These are phyloP conservation scores for Corvus moneduloides DNA, from an alignment of 2,113 vertebrate species.

Conservation along the genomic window DNA sequence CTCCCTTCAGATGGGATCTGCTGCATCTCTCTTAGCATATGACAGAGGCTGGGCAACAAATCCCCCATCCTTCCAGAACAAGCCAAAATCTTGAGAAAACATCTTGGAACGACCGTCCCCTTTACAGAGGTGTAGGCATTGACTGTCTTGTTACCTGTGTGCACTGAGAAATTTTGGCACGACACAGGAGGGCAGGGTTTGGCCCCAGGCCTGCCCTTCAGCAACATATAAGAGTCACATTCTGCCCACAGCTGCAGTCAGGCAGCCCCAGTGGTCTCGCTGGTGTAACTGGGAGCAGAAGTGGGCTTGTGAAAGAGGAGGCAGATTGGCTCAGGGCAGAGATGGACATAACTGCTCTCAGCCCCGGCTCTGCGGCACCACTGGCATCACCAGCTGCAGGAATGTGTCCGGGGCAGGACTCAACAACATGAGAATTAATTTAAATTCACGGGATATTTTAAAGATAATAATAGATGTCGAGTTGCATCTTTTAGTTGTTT, in stretches of 20 bases:
- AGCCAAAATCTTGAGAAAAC: not conserved
- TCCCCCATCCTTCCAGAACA: not conserved
- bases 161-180: not conserved
- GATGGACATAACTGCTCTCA: not conserved
- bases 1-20: not conserved
- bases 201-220: not conserved
- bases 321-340: not conserved
- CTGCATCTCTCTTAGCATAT: not conserved
- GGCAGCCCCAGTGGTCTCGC: not conserved
- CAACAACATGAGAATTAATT: not conserved
- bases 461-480: conserved; percentile 17
- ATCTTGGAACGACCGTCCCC: fast-evolving
- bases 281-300: not conserved
- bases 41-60: not conserved
- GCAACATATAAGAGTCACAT: fast-evolving
- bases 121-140: fast-evolving
- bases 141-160: fast-evolving
- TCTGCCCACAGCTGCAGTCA: not conserved
- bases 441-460: conserved; percentile 4
- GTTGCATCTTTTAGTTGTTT: conserved; percentile 36
- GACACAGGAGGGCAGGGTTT: not conserved
- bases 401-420: not conserved
- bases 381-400: not conserved
- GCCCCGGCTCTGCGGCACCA: fast-evolving
- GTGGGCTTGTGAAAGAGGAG: not conserved